phyloP scores from a whole-genome alignment of 2,797 vertebrate genomes.

The Leptatherina wallacei region DNA sequence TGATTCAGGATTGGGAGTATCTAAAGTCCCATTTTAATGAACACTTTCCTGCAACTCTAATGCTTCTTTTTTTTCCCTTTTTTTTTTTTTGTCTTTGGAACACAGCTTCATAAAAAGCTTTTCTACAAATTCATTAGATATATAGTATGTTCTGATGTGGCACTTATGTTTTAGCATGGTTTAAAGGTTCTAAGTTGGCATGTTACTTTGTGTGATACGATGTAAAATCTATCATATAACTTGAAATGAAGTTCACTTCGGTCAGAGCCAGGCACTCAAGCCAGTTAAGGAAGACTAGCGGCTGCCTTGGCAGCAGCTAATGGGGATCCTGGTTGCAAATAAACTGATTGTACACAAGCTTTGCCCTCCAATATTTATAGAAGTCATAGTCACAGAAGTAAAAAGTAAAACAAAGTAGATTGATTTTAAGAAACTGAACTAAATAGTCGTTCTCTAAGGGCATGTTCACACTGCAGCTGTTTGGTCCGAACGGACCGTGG shows the following conservation, averaged over 20 bases:
- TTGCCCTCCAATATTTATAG: neutral
- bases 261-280: neutral
- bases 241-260: neutral
- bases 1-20: conserved; percentile 34
- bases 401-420: too few relatives aligned
- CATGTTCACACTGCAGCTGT: too few relatives aligned
- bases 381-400: too few relatives aligned
- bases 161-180: conserved; percentile 14
- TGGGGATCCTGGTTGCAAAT: too few relatives aligned
- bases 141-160: neutral
- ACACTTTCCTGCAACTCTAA: conserved; percentile 27
- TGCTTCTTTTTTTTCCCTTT: conserved; percentile 5
- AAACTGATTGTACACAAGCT: neutral
- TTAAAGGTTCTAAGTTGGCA: conserved; percentile 42
- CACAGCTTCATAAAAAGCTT: conserved; percentile 19
- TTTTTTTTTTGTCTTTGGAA: conserved; percentile 20
- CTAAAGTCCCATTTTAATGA: conserved; percentile 45
- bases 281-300: neutral
- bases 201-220: neutral
- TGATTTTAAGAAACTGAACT: neutral
- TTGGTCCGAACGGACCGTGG: too few relatives aligned
- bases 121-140: conserved; percentile 32
- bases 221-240: neutral
- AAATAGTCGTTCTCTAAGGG: neutral
- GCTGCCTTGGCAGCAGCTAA: too few relatives aligned